Base-by-base conservation (phyloP, 2,888 invertebrate species). In the Griposia aprilina region DNA sequence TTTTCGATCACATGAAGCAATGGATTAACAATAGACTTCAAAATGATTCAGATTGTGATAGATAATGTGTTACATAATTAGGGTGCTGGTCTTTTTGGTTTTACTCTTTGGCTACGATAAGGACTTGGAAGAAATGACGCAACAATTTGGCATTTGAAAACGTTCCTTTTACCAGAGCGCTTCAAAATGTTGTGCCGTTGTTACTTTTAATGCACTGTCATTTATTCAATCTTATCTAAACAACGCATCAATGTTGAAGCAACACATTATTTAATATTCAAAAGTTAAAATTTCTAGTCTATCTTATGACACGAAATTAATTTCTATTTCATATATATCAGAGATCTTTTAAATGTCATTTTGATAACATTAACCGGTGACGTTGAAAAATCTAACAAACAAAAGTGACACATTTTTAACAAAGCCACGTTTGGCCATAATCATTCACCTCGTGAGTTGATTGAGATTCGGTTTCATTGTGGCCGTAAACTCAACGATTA, bases 221-320 rank as follows among this genome's bases (percentile, higher is more conserved):
- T 74, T 84, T 26, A 85, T 85, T 85, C 50, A 65, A 74, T 41
- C 59, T 77, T 82, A 83, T 85, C 86, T 77, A n/a, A 74, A n/a
- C 30, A 57, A 45, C 59, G 26, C 63, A 83, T 76, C 82, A 71
- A 74, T 57, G 55, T 74, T 63, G 11, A 41, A 71, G 20, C 55
- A 50, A 84, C 48, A 66, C 66, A 59, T 60, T 63, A 20, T 71
- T 41, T 70, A 48, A 73, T 85, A 66, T 65, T 41, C 26, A 48
- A 60, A 60, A 68, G 36, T 26, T 20, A 83, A n/a, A 30, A 67
- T 79, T 70, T 50, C n/a, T 23, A 57, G 67, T 50, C 20, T 68
- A 81, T 76, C 68, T 74, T 30, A 17, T 36, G 5, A 30, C n/a
- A 63, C 11, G 26, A 26, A 62, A 62, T n/a, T 8, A 36, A 70